Conservation (phyloP, 2,888 invertebrate genomes). For the Andrena camellia region DNA sequence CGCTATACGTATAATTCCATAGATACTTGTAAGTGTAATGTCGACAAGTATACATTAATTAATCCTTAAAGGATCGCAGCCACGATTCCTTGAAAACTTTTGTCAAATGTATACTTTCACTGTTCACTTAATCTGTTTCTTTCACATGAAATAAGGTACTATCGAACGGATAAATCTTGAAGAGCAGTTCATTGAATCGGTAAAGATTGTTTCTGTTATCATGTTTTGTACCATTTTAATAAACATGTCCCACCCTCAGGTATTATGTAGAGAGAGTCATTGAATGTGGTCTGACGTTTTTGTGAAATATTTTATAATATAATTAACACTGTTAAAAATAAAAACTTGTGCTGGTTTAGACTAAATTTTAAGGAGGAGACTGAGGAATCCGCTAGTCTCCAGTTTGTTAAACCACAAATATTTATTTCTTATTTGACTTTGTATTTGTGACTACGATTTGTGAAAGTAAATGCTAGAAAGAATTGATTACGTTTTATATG, state of each 20-base stretch:
- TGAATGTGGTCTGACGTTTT: slow-evolving; percentile 65
- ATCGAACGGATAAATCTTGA: slow-evolving; percentile 24
- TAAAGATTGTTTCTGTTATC: slow-evolving; percentile 74
- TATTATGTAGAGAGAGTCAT: slow-evolving; percentile 58
- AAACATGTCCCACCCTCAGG: slow-evolving; percentile 67
- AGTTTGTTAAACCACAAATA: slow-evolving; percentile 79
- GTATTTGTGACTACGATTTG: slow-evolving; percentile 81
- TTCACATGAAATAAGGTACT: slow-evolving; percentile 12
- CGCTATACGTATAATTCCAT: slow-evolving; percentile 35
- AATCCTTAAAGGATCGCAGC: slow-evolving; percentile 2
- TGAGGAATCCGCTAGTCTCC: slow-evolving; percentile 79
- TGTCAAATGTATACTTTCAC: slow-evolving; percentile 17
- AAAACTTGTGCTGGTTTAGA: slow-evolving; percentile 62
- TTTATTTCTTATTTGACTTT: slow-evolving; percentile 83
- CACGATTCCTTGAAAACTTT: slow-evolving; percentile 20
- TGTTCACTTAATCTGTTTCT: background rate
- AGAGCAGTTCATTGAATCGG: slow-evolving; percentile 62
- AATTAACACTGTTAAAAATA: slow-evolving; percentile 67
- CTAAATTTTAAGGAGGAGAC: slow-evolving; percentile 71
- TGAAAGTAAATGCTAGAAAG: slow-evolving; percentile 68
- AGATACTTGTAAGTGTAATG: slow-evolving; percentile 11
- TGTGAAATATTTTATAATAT: slow-evolving; percentile 66
- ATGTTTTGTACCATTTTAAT: slow-evolving; percentile 68
- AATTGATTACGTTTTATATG: slow-evolving; percentile 80
- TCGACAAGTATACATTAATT: background rate